Base-by-base conservation (phyloP, 2,113 vertebrate species). In the Gadus chalcogrammus region DNA sequence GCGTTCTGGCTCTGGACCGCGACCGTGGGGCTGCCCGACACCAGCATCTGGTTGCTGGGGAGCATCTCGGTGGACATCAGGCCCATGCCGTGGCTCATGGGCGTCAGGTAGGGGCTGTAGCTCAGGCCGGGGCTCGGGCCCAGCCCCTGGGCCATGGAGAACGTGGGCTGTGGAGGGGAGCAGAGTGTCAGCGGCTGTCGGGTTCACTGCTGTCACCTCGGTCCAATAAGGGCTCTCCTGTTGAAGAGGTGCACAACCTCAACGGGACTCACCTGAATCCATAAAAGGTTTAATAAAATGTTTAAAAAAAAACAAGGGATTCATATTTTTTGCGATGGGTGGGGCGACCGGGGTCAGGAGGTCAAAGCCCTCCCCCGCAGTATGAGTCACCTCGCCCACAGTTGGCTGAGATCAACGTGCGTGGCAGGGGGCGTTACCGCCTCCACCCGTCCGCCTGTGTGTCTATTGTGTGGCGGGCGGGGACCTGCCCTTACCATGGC, bases 51-150 rank as follows among this genome's bases (percentile, higher is more conserved):
- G 38, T 89, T 90, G 27, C 90, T 95, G 76, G 95, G 92, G 24
- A 97, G 91, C 84, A 96, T 95, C 92, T 98, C 96, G 9, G 96
- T 94, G 16, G 94, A 92, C 78, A 98, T 92, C 80, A 98, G 93
- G 82, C 94, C 93, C 91, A 98, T 95, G 85, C 95, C 95, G 0
- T 94, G 94, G 84, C 93, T 94, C 84, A 98, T 83, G 7, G 92
- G 93, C 52, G 94, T 93, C 88, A 98, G 84, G 86, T 97, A 98
- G 72, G 95, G 94, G 83, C 95, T 92, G 91, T 97, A 98, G 88
- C 95, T 93, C 80, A 98, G 93, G 82, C 93, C 92, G 4, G 94
- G 86, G 65, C 94, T 97, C 76, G 94, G 87, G 88, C 94, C 94
- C 81, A 97, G 93, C 79, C 95, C 92, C 88, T 95, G 95, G 76